A percentile compares a stretch with the other conserved stretches of the same genome.
Conservation (phyloP, 23 tunicate genomes). For the Halocynthia aurantium region DNA sequence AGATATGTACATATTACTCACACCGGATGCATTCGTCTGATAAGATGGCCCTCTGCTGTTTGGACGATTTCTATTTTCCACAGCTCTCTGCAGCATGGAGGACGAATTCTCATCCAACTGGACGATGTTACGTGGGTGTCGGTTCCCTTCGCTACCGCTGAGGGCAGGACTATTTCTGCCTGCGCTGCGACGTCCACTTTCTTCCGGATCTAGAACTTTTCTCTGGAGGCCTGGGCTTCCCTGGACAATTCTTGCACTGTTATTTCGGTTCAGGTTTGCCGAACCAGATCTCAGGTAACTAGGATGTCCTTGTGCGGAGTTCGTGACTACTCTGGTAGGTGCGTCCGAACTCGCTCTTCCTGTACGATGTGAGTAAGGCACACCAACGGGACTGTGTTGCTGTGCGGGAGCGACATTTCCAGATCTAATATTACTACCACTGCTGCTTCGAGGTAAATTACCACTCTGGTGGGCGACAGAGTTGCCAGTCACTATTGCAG, state of each 20-base stretch:
- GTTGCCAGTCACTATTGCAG: slow-evolving; percentile 40
- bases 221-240: slow-evolving; percentile 52
- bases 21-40: slow-evolving; percentile 10
- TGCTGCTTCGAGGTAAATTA: slow-evolving; percentile 75
- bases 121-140: slow-evolving; percentile 28
- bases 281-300: slow-evolving; percentile 26
- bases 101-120: slow-evolving; percentile 44
- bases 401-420: slow-evolving; percentile 10
- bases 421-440: slow-evolving; percentile 65
- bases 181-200: slow-evolving; percentile 4
- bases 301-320: slow-evolving; percentile 22
- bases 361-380: slow-evolving; percentile 56
- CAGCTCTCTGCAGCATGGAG: slow-evolving; percentile 44
- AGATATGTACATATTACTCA: not conserved
- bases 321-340: slow-evolving; percentile 16
- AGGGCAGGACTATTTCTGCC: slow-evolving; percentile 37
- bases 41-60: slow-evolving; percentile 1
- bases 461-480: slow-evolving; percentile 11
- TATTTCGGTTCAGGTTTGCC: slow-evolving; percentile 66
- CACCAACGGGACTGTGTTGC: not conserved
- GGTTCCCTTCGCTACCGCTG: not conserved
- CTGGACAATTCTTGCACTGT: slow-evolving; percentile 37
- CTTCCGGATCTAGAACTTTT: slow-evolving; percentile 29
- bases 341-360: slow-evolving; percentile 55
- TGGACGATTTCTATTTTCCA: slow-evolving; percentile 22